These are phyloP conservation scores for Diaperis boleti DNA, from an alignment of 2,888 invertebrate species.

Conservation along the genomic window DNA sequence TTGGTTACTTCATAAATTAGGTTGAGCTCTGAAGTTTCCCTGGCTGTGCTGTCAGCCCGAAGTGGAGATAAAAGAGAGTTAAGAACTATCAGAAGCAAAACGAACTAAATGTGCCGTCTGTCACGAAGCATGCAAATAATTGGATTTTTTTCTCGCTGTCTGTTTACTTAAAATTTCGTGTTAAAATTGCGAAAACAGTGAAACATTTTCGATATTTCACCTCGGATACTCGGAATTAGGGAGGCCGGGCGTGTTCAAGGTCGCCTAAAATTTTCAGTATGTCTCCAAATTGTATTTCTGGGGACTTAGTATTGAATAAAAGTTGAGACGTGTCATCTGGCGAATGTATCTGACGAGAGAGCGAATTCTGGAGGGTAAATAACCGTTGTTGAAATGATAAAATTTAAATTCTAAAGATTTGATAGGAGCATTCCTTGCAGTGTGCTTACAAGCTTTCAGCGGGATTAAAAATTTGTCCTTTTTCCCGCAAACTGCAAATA, in stretches of 20 bases:
- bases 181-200: conserved; percentile 1
- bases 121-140: conserved; percentile 11
- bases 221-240: background rate
- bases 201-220: conserved; percentile 1
- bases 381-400: background rate
- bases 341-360: conserved; percentile 37
- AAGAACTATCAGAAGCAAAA: conserved; percentile 20
- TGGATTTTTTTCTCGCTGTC: conserved; percentile 4
- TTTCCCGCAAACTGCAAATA: conserved; percentile 21
- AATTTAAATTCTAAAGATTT: background rate
- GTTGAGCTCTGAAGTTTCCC: conserved; percentile 30
- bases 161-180: conserved; percentile 15
- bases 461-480: conserved; percentile 27
- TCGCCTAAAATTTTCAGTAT: conserved; percentile 16
- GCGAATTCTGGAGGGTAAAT: conserved; percentile 20
- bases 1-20: conserved; percentile 38
- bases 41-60: conserved; percentile 28
- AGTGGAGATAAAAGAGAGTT: conserved; percentile 15
- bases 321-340: conserved; percentile 37
- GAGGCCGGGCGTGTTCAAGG: background rate
- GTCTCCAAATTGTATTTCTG: conserved; percentile 39
- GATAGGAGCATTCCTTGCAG: background rate
- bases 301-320: conserved; percentile 39
- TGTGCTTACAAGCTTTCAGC: conserved; percentile 18
- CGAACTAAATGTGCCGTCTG: conserved; percentile 1